Conservation (phyloP, 1,140 invertebrate species). For the Caenorhabditis tropicalis region DNA sequence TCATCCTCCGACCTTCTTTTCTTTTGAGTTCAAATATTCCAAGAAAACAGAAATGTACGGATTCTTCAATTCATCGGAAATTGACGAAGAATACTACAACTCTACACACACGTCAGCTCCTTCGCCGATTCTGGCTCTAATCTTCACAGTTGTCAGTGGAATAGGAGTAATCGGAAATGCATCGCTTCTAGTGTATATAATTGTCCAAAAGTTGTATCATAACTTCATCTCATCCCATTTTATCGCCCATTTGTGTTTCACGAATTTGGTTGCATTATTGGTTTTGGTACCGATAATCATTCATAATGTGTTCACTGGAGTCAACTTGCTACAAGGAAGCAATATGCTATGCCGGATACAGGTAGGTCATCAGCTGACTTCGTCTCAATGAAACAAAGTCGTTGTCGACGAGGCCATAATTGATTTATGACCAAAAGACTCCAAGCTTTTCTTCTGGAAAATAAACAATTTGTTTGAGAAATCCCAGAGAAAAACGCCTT, state of each 20-base stretch:
- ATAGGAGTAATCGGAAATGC: constrained; percentile 65
- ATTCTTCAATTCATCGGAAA: constrained; percentile 47
- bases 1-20: background rate
- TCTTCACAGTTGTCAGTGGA: constrained; percentile 37
- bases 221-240: constrained; percentile 71
- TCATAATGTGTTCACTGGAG: constrained; percentile 65
- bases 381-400: too few relatives aligned
- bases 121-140: constrained; percentile 27
- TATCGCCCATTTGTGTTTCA: constrained; percentile 70
- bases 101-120: constrained; percentile 34
- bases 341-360: constrained; percentile 67
- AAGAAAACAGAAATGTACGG: constrained; percentile 9
- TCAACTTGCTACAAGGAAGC: constrained; percentile 67
- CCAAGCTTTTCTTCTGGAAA: too few relatives aligned
- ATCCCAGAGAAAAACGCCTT: too few relatives aligned
- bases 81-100: constrained; percentile 47
- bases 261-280: constrained; percentile 66
- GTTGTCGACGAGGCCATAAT: too few relatives aligned
- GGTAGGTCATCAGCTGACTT: constrained; percentile 56
- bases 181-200: constrained; percentile 64
- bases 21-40: background rate
- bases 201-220: constrained; percentile 64
- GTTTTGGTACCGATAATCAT: constrained; percentile 68
- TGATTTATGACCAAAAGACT: too few relatives aligned
- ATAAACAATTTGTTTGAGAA: too few relatives aligned